Conservation (phyloP, 2,113 vertebrate species). For the Rhagologus leucostigma region DNA sequence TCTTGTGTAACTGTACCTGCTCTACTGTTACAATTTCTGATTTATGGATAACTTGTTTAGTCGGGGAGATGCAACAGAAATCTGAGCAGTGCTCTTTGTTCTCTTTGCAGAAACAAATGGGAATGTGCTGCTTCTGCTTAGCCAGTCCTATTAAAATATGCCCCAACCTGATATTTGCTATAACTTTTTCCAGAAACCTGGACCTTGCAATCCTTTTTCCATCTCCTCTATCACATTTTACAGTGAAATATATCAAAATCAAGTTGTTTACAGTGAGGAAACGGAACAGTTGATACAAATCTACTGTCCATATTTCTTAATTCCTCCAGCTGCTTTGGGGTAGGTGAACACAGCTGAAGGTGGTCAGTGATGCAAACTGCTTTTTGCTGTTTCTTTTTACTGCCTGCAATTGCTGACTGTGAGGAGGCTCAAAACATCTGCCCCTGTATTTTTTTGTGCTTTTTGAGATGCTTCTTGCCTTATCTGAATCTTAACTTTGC, state of each 20-base stretch:
- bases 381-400: not conserved
- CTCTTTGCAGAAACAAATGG: not conserved
- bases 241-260: not conserved
- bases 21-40: not conserved
- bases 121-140: not conserved
- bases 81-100: not conserved
- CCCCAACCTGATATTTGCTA: not conserved
- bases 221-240: not conserved
- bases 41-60: not conserved
- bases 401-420: not conserved
- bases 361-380: not conserved
- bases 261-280: not conserved
- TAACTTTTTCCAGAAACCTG: not conserved
- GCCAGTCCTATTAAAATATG: not conserved
- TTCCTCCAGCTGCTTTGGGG: not conserved
- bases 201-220: not conserved
- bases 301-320: not conserved
- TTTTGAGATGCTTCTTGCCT: not conserved
- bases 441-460: not conserved
- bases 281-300: not conserved
- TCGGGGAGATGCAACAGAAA: not conserved
- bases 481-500: not conserved
- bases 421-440: not conserved
- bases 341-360: not conserved
- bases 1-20: not conserved